Conservation (phyloP, 2,113 vertebrate genomes). For the Sinocyclocheilus anshuiensis region DNA sequence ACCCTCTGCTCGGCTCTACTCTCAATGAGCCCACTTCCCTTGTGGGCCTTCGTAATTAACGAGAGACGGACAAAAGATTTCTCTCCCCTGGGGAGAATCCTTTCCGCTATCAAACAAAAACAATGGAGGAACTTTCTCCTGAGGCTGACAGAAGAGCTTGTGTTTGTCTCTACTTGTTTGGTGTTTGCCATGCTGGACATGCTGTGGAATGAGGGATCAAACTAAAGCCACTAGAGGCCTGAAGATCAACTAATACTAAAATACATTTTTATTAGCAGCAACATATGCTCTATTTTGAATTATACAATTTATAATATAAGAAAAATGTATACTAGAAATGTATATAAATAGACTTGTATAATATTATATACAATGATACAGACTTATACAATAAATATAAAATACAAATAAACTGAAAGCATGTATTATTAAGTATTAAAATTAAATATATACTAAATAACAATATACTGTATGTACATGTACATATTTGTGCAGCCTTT, state of each 20-base stretch:
- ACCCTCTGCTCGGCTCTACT: constrained; percentile 26
- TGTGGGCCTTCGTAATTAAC: constrained; percentile 57
- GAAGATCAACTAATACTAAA: background rate
- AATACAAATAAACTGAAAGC: too few species aligned
- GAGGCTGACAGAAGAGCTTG: background rate
- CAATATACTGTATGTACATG: too few species aligned
- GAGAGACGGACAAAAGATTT: constrained; percentile 61
- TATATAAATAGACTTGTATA: too few species aligned
- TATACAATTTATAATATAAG: too few species aligned
- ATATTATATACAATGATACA: too few species aligned
- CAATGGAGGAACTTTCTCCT: constrained; percentile 35
- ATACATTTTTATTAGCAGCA: background rate
- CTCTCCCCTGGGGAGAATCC: constrained; percentile 33
- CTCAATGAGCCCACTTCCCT: constrained; percentile 59
- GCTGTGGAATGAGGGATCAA: constrained; percentile 9
- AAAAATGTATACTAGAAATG: too few species aligned
- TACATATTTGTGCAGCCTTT: background rate
- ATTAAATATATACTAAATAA: too few species aligned
- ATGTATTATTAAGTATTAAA: too few species aligned
- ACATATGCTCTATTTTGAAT: background rate
- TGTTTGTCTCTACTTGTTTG: background rate
- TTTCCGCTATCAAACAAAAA: constrained; percentile 56
- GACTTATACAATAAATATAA: too few species aligned
- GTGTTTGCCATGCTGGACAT: background rate
- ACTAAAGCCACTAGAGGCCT: background rate